Conservation (phyloP, 2,888 invertebrate genomes). For the Odontocolon sp. region DNA sequence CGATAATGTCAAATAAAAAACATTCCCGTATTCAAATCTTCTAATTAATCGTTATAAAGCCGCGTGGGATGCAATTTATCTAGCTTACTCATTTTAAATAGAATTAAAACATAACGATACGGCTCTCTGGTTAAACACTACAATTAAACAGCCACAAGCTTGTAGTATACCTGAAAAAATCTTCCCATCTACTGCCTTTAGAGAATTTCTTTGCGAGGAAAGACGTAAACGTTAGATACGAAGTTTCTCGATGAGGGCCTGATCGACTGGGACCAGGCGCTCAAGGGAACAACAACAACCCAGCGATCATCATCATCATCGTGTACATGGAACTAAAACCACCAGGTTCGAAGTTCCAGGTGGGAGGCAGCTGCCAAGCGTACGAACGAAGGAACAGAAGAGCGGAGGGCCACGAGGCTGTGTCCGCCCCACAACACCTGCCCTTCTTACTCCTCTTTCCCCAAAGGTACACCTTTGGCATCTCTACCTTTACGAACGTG, state of each 20-base stretch:
- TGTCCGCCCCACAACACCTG: conserved; percentile 74
- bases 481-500: conserved; percentile 43
- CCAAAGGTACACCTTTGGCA: conserved; percentile 47
- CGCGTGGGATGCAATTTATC: no score
- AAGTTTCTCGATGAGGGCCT: no score
- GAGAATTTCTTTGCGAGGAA: not conserved
- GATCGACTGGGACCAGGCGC: not conserved
- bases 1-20: no score
- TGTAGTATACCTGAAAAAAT: no score
- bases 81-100: no score
- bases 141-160: no score
- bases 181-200: no score
- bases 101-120: no score
- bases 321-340: conserved; percentile 50
- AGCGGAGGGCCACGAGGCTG: conserved; percentile 58
- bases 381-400: conserved; percentile 57
- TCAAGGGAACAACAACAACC: conserved; percentile 15
- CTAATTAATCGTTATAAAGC: no score
- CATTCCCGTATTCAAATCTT: no score
- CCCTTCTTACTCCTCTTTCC: conserved; percentile 67
- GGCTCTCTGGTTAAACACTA: no score
- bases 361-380: conserved; percentile 81
- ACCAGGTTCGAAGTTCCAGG: conserved; percentile 72
- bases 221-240: not conserved
- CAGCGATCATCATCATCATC: conserved; percentile 22